Percentiles rank a stretch among this genome's conserved stretches.
Conservation (phyloP, 2,113 vertebrate genomes). For the Pterocles burchelli region DNA sequence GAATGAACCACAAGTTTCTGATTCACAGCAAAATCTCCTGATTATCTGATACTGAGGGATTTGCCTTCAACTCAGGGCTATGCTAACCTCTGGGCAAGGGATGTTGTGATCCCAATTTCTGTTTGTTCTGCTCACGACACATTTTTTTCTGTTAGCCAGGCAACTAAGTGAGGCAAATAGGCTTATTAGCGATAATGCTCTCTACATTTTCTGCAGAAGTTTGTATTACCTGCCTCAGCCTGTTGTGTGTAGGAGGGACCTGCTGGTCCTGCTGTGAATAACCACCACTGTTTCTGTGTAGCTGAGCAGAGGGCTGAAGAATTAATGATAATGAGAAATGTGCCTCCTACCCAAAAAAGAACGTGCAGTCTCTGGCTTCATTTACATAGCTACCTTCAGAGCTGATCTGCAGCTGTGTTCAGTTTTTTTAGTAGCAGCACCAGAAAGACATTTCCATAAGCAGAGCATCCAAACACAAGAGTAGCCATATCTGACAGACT, state of each 20-base stretch:
- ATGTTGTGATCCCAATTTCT: neutral
- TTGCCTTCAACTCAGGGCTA: neutral
- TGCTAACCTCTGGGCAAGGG: neutral
- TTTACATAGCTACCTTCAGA: neutral
- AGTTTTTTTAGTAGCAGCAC: neutral
- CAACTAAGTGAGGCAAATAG: neutral
- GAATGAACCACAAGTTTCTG: neutral
- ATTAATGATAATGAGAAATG: neutral
- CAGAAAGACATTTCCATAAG: neutral
- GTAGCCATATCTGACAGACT: neutral
- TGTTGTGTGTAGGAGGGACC: neutral
- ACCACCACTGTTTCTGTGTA: neutral
- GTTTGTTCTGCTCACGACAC: neutral
- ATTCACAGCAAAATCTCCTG: neutral
- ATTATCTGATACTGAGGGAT: neutral
- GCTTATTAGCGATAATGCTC: neutral
- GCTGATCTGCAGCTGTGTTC: neutral
- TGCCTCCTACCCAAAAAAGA: neutral
- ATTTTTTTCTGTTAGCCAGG: neutral
- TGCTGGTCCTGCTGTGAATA: conserved; percentile 32
- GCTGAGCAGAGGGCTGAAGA: neutral
- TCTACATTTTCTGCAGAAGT: neutral
- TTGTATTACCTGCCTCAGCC: conserved; percentile 12
- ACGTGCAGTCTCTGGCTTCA: neutral
- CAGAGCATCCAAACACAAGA: neutral